Base-by-base conservation (phyloP, 2,113 vertebrate species). In the Vicugna pacos region DNA sequence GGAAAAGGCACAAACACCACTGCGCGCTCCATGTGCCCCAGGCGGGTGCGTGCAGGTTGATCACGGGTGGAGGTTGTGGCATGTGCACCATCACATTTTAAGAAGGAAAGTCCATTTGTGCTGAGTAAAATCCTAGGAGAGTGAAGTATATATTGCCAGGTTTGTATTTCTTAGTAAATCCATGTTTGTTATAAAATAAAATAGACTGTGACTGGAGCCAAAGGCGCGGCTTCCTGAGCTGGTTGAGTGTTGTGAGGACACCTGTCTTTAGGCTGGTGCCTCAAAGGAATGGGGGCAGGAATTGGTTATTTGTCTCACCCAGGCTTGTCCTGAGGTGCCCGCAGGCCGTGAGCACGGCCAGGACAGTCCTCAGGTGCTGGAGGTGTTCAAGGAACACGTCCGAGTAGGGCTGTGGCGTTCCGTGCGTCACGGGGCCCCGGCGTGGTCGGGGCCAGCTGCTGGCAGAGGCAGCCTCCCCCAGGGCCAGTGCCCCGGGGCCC, bases 41-140 rank as follows among this genome's bases (percentile, higher is more conserved):
- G 6, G 1, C 64, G 35, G 32, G 3, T 7, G 3, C 7, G 3
- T 28, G 3, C 19, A 14, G 1, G 60, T 10, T 46, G 42, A 6
- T 1, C 42, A 2, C 8, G 0, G 26, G 6, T 1, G 64, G 70
- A 6, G 6, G 9, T 54, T 2, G 0, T 8, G 42, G 72, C 19
- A 0, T 0, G 24, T 13, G 42, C 46, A 35, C 28, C 5, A 0
- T 11, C 5, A 0, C 30, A 0, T 22, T 58, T 52, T 19, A 76
- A 67, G 76, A 26, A 42, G 42, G 56, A 89, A 20, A n/a, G n/a
- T 15, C n/a, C 0, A 0, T 48, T 35, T 60, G 19, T 58, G 14
- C 69, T 10, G 14, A n/a, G 32, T 26, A 6, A 54, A 28, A 48
- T 54, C 72, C 46, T 30, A 16, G 85, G 65, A n/a, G 56, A 73